phyloP scores from a whole-genome alignment of 1,140 invertebrate species.

The Dreissena rostriformis region DNA sequence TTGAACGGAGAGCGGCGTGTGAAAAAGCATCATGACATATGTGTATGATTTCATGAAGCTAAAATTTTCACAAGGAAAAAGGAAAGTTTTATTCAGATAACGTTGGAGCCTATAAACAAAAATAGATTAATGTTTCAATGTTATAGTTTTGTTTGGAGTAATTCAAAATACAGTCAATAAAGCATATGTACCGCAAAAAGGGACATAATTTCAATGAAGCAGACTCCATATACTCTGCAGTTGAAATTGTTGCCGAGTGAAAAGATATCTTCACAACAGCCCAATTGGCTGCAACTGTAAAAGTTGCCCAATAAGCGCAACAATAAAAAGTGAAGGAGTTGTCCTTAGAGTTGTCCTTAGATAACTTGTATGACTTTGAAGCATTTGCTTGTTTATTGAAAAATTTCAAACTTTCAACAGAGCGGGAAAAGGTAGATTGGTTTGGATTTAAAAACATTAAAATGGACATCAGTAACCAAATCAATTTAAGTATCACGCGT shows the following conservation, averaged over 20 bases:
- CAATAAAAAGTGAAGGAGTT: constrained; percentile 17
- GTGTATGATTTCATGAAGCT: neutral
- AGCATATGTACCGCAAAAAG: constrained; percentile 39
- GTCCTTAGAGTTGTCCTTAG: constrained; percentile 1
- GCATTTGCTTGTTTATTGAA: too few relatives aligned
- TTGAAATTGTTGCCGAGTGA: constrained; percentile 18
- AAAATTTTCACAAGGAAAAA: neutral
- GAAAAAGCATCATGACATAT: constrained; percentile 6
- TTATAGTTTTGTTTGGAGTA: neutral
- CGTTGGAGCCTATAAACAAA: neutral
- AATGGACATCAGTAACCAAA: too few relatives aligned
- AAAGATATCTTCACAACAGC: neutral
- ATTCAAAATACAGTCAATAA: neutral
- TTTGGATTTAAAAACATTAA: too few relatives aligned
- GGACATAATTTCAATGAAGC: constrained; percentile 37
- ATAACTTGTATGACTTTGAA: constrained; percentile 11
- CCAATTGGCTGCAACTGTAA: constrained; percentile 9
- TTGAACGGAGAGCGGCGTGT: neutral
- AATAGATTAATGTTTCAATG: neutral
- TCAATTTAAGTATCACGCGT: too few relatives aligned
- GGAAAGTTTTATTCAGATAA: neutral
- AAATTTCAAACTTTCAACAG: too few relatives aligned
- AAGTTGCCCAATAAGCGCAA: neutral
- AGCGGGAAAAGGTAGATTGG: too few relatives aligned
- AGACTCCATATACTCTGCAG: constrained; percentile 25